Conservation (phyloP, 2,888 invertebrate genomes). For the Chrysodeixis includens region DNA sequence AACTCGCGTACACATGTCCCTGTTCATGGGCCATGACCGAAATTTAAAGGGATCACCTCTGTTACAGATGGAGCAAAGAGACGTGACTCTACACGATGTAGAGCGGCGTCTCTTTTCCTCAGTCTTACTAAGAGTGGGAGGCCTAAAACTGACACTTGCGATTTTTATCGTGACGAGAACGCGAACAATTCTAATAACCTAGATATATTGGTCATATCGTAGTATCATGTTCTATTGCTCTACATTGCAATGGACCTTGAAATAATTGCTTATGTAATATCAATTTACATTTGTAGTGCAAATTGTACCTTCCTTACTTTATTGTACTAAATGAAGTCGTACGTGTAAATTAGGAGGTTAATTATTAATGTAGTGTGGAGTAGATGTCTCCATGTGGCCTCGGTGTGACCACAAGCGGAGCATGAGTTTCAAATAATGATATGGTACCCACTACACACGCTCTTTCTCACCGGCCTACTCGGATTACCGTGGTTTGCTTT, state of each 20-base stretch:
- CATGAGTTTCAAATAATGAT: conserved; percentile 38
- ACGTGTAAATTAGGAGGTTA: conserved; percentile 35
- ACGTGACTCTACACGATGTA: too few species aligned
- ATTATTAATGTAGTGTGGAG: conserved; percentile 36
- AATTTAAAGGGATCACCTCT: too few species aligned
- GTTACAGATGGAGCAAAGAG: too few species aligned
- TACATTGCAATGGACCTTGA: neutral
- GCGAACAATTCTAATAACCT: neutral
- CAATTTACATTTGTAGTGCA: neutral
- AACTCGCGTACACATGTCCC: too few species aligned
- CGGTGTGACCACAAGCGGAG: conserved; percentile 45
- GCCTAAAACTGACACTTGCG: neutral
- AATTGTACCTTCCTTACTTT: neutral
- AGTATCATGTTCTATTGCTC: conserved; percentile 5
- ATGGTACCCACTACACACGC: conserved; percentile 13
- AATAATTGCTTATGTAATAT: conserved; percentile 5
- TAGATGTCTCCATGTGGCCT: conserved; percentile 34
- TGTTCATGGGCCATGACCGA: too few species aligned
- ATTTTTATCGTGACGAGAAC: neutral
- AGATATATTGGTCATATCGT: conserved; percentile 1
- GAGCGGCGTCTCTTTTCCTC: too few species aligned
- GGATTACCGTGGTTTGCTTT: conserved; percentile 52
- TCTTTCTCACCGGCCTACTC: conserved; percentile 38
- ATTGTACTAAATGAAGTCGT: conserved; percentile 28
- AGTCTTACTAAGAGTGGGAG: too few species aligned